Percentiles rank a stretch among this genome's conserved stretches.
phyloP scores from a whole-genome alignment of 2,113 vertebrate species.

The Ameiurus melas region DNA sequence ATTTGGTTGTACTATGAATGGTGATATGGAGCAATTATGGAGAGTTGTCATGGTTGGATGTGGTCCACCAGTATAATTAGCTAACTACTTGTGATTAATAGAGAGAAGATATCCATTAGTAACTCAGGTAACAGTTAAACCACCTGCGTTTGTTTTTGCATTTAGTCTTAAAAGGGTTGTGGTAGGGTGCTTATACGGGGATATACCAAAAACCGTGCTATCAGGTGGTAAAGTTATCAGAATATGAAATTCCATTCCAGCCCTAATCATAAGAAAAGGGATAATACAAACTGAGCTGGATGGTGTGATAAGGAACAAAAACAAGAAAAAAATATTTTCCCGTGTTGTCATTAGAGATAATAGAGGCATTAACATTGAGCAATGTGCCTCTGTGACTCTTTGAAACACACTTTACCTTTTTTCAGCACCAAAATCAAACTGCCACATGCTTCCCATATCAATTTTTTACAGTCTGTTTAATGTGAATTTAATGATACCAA shows the following conservation, averaged over 20 bases:
- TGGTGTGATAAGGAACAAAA: constrained; percentile 20
- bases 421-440: constrained; percentile 45
- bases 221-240: neutral
- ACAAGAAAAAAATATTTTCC: constrained; percentile 26
- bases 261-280: constrained; percentile 10
- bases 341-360: constrained; percentile 38
- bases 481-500: constrained; percentile 60
- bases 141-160: neutral
- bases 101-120: neutral
- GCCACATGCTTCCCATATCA: constrained; percentile 49
- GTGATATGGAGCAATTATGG: neutral
- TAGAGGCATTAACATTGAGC: constrained; percentile 47
- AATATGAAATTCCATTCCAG: neutral
- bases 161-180: neutral
- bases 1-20: neutral
- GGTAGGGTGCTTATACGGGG: neutral
- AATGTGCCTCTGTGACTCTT: constrained; percentile 20
- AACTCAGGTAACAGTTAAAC: neutral
- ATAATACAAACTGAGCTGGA: constrained; percentile 1
- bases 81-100: neutral
- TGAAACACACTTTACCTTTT: constrained; percentile 32
- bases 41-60: neutral
- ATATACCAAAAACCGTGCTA: neutral
- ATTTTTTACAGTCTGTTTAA: constrained; percentile 54
- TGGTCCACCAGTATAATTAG: neutral